Percentiles rank a stretch among this genome's conserved stretches.
These are phyloP conservation scores for Accipiter virgatus DNA, from an alignment of 2,113 vertebrate species.

Conservation along the genomic window DNA sequence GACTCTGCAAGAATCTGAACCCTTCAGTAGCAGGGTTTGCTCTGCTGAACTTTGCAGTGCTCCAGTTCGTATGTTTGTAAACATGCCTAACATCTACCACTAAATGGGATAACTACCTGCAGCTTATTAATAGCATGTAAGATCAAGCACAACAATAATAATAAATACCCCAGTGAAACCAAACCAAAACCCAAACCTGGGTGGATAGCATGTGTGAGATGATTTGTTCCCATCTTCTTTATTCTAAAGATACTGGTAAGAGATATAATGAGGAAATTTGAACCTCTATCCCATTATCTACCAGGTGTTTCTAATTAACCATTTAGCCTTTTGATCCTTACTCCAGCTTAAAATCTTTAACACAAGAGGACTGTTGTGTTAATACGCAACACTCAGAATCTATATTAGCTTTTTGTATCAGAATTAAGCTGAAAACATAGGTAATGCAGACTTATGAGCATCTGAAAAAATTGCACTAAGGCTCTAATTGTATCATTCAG, in stretches of 20 bases:
- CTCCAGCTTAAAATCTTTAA: neutral
- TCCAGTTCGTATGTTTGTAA: neutral
- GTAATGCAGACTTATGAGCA: neutral
- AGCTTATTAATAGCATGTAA: neutral
- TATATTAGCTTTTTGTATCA: neutral
- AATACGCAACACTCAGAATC: neutral
- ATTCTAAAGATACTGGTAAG: neutral
- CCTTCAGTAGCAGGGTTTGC: neutral
- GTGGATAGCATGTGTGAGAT: neutral
- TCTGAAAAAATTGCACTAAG: neutral
- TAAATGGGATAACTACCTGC: neutral
- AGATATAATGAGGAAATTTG: neutral
- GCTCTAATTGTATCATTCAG: neutral
- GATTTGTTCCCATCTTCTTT: neutral
- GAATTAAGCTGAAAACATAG: neutral
- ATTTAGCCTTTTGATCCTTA: neutral
- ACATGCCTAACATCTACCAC: neutral
- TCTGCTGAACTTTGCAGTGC: neutral
- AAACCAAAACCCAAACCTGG: neutral
- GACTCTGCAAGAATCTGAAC: neutral
- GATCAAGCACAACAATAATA: neutral
- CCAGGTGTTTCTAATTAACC: neutral
- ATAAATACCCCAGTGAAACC: too few relatives aligned
- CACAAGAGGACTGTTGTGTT: neutral
- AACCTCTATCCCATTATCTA: neutral